Conservation (phyloP, 2,113 vertebrate species). For the Saguinus imperator region DNA sequence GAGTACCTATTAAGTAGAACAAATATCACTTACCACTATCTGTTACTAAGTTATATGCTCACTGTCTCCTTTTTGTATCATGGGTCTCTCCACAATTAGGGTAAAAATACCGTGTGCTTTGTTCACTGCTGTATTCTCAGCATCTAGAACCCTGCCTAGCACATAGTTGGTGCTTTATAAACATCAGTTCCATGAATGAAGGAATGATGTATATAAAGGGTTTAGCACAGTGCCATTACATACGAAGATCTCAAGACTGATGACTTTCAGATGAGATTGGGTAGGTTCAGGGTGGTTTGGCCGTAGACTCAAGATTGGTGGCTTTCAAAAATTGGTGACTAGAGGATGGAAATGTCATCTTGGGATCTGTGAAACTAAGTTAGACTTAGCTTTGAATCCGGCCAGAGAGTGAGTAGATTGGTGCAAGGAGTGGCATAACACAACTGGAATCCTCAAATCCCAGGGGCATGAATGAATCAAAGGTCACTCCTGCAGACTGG, state of each 20-base stretch:
- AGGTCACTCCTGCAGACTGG: neutral
- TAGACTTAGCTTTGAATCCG: neutral
- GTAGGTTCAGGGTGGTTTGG: too few relatives aligned
- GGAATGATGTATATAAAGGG: too few relatives aligned
- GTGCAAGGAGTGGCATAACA: neutral
- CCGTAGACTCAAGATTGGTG: neutral
- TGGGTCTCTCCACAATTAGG: neutral
- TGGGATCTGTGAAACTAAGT: neutral
- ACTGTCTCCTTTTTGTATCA: neutral
- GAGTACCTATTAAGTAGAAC: neutral
- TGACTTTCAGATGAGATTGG: neutral
- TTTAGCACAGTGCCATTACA: neutral
- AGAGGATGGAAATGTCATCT: neutral
- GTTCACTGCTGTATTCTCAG: neutral
- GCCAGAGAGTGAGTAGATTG: neutral
- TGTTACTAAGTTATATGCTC: too few relatives aligned
- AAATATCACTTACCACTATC: neutral
- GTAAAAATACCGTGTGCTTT: too few relatives aligned
- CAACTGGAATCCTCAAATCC: neutral
- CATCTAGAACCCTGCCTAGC: neutral
- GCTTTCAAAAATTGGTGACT: neutral
- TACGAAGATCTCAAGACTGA: neutral
- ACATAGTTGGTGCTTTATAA: too few relatives aligned
- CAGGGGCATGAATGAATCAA: neutral
- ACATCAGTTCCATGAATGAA: neutral